Conservation (phyloP, 2,888 invertebrate genomes). For the Pemphredon lugubris region DNA sequence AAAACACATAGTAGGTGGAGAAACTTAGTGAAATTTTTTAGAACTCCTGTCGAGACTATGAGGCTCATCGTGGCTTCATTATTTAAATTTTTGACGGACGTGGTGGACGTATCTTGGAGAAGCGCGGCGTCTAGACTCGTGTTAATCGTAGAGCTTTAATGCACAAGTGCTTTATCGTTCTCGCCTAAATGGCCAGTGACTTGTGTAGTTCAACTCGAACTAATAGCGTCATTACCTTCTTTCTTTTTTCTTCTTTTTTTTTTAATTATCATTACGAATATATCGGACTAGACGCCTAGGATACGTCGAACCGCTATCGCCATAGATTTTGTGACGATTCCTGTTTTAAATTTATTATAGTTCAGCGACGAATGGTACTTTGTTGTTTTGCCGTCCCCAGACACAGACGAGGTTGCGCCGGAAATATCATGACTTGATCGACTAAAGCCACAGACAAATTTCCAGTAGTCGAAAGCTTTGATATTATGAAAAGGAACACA, state of each 20-base stretch:
- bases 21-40: conserved; percentile 77
- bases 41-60: conserved; percentile 76
- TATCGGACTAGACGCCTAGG: conserved; percentile 54
- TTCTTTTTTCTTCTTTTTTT: background rate
- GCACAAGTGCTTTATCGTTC: conserved; percentile 58
- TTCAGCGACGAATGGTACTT: conserved; percentile 80
- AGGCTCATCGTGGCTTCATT: conserved; percentile 76
- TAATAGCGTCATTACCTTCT: conserved; percentile 35
- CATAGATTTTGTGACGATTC: conserved; percentile 58
- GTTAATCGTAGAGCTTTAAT: conserved; percentile 56
- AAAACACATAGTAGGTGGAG: conserved; percentile 72
- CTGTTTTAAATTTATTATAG: conserved; percentile 66
- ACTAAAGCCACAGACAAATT: conserved; percentile 54
- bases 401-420: conserved; percentile 67
- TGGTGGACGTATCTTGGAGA: conserved; percentile 59
- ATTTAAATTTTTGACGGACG: conserved; percentile 62
- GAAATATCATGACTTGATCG: conserved; percentile 60
- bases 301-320: conserved; percentile 61
- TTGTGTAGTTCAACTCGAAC: conserved; percentile 52
- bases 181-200: conserved; percentile 60
- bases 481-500: conserved; percentile 47
- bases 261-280: conserved; percentile 19
- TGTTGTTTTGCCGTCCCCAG: conserved; percentile 79
- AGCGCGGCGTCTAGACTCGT: conserved; percentile 46
- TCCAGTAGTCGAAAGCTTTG: conserved; percentile 53